Conservation (phyloP, 2,797 vertebrate genomes). For the Micromesistius poutassou region DNA sequence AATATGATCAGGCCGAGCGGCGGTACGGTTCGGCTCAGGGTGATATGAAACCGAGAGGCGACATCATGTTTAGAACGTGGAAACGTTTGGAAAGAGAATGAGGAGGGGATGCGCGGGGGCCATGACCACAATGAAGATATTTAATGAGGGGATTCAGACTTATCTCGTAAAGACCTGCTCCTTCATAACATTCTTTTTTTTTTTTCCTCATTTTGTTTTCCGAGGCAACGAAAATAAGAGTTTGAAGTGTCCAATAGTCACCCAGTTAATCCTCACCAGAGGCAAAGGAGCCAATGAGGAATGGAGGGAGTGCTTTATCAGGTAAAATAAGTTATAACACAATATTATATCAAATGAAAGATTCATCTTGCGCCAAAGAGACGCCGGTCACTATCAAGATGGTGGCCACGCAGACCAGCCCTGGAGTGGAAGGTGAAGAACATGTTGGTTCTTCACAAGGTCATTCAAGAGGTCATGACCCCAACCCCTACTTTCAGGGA, state of each 20-base stretch:
- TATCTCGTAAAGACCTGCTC: constrained; percentile 49
- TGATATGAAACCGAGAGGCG: background rate
- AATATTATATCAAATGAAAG: background rate
- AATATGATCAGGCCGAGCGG: constrained; percentile 53
- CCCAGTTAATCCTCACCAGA: background rate
- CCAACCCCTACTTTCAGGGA: too few species aligned
- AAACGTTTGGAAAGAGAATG: background rate
- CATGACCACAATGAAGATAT: constrained; percentile 56
- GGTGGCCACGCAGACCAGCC: too few species aligned
- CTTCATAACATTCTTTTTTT: constrained; percentile 51
- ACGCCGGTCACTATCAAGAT: too few species aligned
- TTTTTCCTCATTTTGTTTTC: background rate
- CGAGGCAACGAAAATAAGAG: background rate
- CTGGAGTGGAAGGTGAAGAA: too few species aligned
- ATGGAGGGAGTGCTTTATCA: background rate
- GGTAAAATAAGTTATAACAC: background rate
- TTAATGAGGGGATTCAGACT: constrained; percentile 63
- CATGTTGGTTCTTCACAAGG: too few species aligned
- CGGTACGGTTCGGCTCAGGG: constrained; percentile 35
- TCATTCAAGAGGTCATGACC: too few species aligned
- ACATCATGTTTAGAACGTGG: background rate
- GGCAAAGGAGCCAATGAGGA: background rate
- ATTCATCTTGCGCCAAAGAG: background rate
- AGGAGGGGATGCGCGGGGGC: constrained; percentile 37
- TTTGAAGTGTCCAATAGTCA: background rate